Conservation (phyloP, 2,797 vertebrate genomes). For the Tenualosa thibaudeaui region DNA sequence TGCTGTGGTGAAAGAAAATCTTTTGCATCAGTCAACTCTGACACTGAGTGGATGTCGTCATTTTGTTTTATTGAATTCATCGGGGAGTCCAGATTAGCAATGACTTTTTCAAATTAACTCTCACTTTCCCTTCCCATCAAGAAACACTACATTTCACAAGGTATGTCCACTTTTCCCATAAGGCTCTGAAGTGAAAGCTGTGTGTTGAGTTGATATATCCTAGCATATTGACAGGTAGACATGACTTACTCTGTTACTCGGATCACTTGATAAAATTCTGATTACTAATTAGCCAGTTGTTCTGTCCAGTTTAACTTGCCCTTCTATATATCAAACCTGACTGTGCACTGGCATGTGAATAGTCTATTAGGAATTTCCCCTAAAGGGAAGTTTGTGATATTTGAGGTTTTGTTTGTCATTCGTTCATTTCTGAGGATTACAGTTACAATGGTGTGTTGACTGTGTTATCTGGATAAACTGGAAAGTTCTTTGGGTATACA, state of each 20-base stretch:
- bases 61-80: background rate
- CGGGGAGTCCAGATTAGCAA: background rate
- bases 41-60: background rate
- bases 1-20: constrained; percentile 15
- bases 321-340: background rate
- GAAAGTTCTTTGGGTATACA: background rate
- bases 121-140: background rate
- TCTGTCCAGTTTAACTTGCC: background rate
- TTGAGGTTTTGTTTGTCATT: background rate
- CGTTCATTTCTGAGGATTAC: background rate
- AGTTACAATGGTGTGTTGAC: background rate
- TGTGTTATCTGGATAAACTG: background rate
- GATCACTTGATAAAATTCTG: too few species aligned
- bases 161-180: background rate
- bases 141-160: background rate
- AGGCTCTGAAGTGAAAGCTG: too few species aligned
- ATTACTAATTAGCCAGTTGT: background rate
- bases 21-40: background rate
- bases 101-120: background rate
- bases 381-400: background rate
- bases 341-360: background rate
- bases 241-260: too few species aligned
- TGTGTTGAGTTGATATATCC: background rate
- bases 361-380: background rate
- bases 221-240: background rate